phyloP scores from a whole-genome alignment of 2,888 invertebrate species.

The Ophion ellenae region DNA sequence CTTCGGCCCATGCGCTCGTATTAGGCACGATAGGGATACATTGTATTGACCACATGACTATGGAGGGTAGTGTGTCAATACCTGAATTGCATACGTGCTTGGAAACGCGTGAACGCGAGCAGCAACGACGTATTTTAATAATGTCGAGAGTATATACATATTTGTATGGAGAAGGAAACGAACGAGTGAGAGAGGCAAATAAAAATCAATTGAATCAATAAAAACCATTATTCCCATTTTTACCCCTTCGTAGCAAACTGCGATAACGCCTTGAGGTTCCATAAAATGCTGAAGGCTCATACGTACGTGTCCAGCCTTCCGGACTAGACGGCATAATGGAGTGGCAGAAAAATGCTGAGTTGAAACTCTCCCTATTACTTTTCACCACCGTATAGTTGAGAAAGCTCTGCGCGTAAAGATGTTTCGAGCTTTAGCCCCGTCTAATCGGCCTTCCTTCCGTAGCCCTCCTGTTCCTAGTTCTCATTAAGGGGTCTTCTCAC shows the following conservation, averaged over 20 bases:
- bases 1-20: too few species aligned
- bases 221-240: slow-evolving; percentile 68
- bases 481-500: neutral
- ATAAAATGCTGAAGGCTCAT: slow-evolving; percentile 76
- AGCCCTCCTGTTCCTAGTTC: neutral
- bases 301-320: slow-evolving; percentile 75
- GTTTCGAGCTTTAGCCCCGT: neutral
- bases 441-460: neutral
- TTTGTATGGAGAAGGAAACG: slow-evolving; percentile 23
- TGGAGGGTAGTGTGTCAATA: neutral
- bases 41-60: neutral
- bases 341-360: slow-evolving; percentile 4
- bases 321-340: slow-evolving; percentile 57
- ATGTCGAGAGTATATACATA: slow-evolving; percentile 3
- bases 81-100: neutral
- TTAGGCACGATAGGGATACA: neutral
- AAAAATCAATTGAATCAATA: slow-evolving; percentile 71
- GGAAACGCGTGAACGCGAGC: neutral
- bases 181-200: slow-evolving; percentile 63
- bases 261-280: slow-evolving; percentile 74
- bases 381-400: slow-evolving; percentile 37
- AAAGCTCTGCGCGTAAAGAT: slow-evolving; percentile 29
- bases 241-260: slow-evolving; percentile 64
- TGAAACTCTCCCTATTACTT: slow-evolving; percentile 5
- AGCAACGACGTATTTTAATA: neutral